Percentiles rank a stretch among this genome's conserved stretches.
phyloP scores from a whole-genome alignment of 2,888 invertebrate species.

The Epicampocera succincta region DNA sequence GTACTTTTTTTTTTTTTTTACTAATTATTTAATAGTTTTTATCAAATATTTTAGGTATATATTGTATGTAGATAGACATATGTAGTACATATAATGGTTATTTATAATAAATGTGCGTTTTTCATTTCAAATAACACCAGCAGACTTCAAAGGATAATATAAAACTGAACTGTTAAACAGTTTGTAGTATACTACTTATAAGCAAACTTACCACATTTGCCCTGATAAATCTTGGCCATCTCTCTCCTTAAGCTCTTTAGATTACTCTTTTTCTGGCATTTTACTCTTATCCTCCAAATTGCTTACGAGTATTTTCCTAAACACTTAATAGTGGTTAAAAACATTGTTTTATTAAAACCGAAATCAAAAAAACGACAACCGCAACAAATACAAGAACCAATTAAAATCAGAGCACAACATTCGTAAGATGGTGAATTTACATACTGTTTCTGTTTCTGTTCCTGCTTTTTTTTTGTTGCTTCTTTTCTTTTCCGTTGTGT shows the following conservation, averaged over 20 bases:
- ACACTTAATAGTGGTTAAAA: constrained; percentile 39
- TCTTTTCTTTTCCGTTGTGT: background rate
- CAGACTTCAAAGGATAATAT: constrained; percentile 68
- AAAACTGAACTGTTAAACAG: constrained; percentile 66
- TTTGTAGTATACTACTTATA: constrained; percentile 64
- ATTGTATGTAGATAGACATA: constrained; percentile 31
- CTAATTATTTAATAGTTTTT: background rate
- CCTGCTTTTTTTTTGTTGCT: no score
- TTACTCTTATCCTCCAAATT: constrained; percentile 16
- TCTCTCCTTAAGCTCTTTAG: constrained; percentile 14
- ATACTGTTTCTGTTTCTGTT: background rate
- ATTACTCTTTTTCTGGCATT: background rate
- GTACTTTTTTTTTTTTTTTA: no score
- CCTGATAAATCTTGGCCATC: constrained; percentile 55
- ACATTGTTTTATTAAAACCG: constrained; percentile 13
- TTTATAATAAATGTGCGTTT: constrained; percentile 63
- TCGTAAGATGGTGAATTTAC: constrained; percentile 40
- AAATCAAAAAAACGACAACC: constrained; percentile 43
- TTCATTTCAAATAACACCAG: constrained; percentile 61
- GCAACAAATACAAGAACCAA: constrained; percentile 15
- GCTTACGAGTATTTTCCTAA: constrained; percentile 9
- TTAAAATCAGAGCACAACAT: constrained; percentile 18
- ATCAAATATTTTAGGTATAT: constrained; percentile 41
- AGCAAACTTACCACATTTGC: constrained; percentile 60
- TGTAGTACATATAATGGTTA: constrained; percentile 37